Conservation (phyloP, 2,888 invertebrate species). For the Drosophila nr. perissopoda region DNA sequence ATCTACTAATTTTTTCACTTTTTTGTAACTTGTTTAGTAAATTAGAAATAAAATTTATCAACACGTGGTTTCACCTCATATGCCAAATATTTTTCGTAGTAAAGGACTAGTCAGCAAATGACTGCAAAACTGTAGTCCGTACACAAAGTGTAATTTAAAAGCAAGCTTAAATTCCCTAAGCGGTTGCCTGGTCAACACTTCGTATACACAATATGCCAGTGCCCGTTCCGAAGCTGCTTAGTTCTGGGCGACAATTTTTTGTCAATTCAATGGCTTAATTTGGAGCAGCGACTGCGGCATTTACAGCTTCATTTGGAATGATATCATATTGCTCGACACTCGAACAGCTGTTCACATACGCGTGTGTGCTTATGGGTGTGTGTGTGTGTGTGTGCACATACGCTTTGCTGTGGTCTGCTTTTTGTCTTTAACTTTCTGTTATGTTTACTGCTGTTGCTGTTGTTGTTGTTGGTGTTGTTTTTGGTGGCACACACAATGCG, state of each 20-base stretch:
- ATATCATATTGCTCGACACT: constrained; percentile 8
- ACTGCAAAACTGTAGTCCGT: neutral
- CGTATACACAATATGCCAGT: neutral
- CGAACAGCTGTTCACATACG: constrained; percentile 20
- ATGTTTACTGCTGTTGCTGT: constrained; percentile 11
- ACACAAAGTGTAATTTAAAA: neutral
- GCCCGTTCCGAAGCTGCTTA: neutral
- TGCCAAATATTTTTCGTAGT: neutral
- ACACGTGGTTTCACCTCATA: neutral
- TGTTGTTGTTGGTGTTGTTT: constrained; percentile 1
- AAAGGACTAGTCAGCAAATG: neutral
- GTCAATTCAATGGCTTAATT: constrained; percentile 29
- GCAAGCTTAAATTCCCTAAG: neutral
- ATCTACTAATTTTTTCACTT: neutral
- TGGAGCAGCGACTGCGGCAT: constrained; percentile 5
- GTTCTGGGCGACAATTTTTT: constrained; percentile 14
- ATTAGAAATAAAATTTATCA: neutral
- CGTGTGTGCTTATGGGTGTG: neutral
- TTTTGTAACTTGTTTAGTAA: neutral
- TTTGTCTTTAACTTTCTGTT: constrained; percentile 15
- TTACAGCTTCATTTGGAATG: constrained; percentile 28
- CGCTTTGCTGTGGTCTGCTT: constrained; percentile 6
- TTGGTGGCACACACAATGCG: constrained; percentile 51
- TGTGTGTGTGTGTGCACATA: constrained; percentile 20
- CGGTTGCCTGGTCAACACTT: neutral